Conservation (phyloP, 92 coral and sea anemone genomes). For the Metridium senile region DNA sequence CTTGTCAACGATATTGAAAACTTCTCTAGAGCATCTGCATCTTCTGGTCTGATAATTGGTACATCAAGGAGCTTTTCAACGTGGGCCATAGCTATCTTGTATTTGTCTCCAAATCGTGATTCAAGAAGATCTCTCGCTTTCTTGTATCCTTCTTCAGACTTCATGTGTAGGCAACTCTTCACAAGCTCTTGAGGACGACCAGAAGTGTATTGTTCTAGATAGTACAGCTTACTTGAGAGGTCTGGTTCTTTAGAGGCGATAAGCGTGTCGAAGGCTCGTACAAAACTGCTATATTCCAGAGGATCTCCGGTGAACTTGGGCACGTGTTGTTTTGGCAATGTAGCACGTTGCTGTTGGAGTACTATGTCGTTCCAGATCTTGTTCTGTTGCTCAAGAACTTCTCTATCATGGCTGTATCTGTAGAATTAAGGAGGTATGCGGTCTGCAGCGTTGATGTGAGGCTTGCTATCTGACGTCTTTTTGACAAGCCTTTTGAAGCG, state of each 20-base stretch:
- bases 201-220: too few relatives aligned
- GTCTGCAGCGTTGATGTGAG: neutral
- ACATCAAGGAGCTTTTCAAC: slow-evolving; percentile 10
- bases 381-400: neutral
- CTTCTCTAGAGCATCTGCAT: slow-evolving; percentile 31
- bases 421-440: neutral
- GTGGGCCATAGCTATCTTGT: slow-evolving; percentile 37
- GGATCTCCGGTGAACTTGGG: too few relatives aligned
- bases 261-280: slow-evolving; percentile 8
- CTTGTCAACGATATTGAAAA: slow-evolving; percentile 28
- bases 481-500: neutral
- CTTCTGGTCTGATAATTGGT: slow-evolving; percentile 34
- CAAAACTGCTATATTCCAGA: neutral
- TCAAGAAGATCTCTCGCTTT: slow-evolving; percentile 20
- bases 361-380: too few relatives aligned
- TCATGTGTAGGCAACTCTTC: slow-evolving; percentile 1
- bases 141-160: slow-evolving; percentile 7
- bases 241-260: slow-evolving; percentile 4
- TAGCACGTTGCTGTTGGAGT: too few relatives aligned
- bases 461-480: neutral
- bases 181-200: slow-evolving; percentile 6
- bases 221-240: slow-evolving; percentile 1
- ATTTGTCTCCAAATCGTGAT: slow-evolving; percentile 24
- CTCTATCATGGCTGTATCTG: neutral
- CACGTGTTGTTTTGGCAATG: too few relatives aligned